phyloP scores from a whole-genome alignment of 2,888 invertebrate species.

The Acrobasis repandana region DNA sequence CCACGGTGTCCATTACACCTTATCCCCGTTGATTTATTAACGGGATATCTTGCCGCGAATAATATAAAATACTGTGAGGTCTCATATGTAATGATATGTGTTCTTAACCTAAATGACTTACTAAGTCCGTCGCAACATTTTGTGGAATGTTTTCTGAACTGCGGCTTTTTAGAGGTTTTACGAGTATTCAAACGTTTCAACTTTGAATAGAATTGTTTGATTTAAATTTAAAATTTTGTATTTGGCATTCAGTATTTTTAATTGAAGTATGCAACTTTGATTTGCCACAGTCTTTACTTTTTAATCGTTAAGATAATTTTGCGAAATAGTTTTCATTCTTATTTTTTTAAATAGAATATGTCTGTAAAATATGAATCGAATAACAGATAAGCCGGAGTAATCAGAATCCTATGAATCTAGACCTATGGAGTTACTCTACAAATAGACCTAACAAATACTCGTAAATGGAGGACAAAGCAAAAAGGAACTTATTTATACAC shows the following conservation, averaged over 20 bases:
- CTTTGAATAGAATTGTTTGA: background rate
- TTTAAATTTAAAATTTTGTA: background rate
- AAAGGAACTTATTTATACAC: background rate
- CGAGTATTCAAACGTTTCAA: background rate
- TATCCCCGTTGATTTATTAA: slow-evolving; percentile 79
- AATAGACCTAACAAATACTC: no score
- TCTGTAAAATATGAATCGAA: no score
- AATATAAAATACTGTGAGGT: slow-evolving; percentile 59
- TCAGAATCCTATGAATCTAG: no score
- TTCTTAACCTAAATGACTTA: slow-evolving; percentile 13
- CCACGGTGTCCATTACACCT: slow-evolving; percentile 74
- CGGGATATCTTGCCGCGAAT: slow-evolving; percentile 61
- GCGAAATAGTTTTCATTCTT: no score
- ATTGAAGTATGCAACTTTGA: no score
- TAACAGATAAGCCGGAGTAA: no score
- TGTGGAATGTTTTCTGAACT: background rate
- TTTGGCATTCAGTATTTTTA: background rate
- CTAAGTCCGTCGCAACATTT: background rate
- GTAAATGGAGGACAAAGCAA: background rate
- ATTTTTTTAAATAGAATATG: no score
- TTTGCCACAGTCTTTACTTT: no score
- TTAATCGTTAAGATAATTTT: no score
- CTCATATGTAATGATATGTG: slow-evolving; percentile 55
- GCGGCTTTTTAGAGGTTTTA: background rate
- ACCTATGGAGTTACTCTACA: no score